phyloP scores from a whole-genome alignment of 2,888 invertebrate species.

The Polia nebulosa region DNA sequence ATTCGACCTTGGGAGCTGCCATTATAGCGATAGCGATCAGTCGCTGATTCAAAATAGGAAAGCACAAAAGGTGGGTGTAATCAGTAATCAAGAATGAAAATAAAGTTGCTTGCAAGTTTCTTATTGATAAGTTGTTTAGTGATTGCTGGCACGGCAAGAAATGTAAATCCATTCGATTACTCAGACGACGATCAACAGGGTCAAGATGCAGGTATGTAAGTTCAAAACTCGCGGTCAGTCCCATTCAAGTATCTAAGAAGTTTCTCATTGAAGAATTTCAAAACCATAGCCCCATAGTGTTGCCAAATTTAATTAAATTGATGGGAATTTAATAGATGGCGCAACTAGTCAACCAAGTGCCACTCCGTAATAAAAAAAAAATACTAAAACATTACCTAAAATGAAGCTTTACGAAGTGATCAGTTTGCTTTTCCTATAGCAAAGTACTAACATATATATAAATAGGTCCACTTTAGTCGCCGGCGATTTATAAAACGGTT shows the following conservation, averaged over 20 bases:
- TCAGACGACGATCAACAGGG: slow-evolving; percentile 13
- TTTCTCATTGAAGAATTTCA: slow-evolving; percentile 14
- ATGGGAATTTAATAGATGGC: not conserved
- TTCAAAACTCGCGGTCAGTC: slow-evolving; percentile 38
- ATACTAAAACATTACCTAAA: too few species aligned
- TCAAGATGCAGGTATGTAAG: slow-evolving; percentile 39
- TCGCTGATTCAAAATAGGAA: not conserved
- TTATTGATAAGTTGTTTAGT: slow-evolving; percentile 16
- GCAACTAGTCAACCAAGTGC: not conserved
- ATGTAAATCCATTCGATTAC: slow-evolving; percentile 4
- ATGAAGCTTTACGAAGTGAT: not conserved
- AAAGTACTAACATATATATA: not conserved
- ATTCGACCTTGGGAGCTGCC: slow-evolving; percentile 29
- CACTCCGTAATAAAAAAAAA: not conserved
- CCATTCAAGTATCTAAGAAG: not conserved
- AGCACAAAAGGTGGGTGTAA: not conserved
- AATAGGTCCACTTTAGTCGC: not conserved
- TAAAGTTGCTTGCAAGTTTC: slow-evolving; percentile 32
- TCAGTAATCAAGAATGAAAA: slow-evolving; percentile 27
- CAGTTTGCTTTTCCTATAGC: not conserved
- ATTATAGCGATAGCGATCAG: slow-evolving; percentile 19
- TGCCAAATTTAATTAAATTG: slow-evolving; percentile 3
- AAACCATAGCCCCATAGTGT: slow-evolving; percentile 6
- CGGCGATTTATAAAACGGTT: too few species aligned
- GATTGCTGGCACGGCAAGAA: slow-evolving; percentile 5